Evolutionary conservation across 2,797 vertebrate species (phyloP).

Genomic region (Platyrinchus mystaceus): DNA sequence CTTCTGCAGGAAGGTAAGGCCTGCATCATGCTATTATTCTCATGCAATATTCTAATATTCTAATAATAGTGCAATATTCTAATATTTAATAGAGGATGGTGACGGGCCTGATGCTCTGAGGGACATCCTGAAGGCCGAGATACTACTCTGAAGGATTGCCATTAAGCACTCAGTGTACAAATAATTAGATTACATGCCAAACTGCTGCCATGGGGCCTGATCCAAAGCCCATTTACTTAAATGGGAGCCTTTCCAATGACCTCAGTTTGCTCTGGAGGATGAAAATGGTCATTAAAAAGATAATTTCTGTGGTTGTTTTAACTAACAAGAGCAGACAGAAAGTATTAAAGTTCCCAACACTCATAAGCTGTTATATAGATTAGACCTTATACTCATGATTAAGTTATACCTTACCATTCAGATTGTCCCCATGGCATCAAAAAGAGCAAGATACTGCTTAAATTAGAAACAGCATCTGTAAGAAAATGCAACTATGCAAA

Average conservation of each 20-base stretch:
- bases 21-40: background rate
- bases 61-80: background rate
- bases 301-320: background rate
- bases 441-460: background rate
- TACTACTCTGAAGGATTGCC: background rate
- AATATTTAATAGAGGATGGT: background rate
- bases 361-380: background rate
- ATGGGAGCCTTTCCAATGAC: background rate
- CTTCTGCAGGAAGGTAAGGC: background rate
- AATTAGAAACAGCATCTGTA: background rate
- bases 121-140: background rate
- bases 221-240: background rate
- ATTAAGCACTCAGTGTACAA: background rate
- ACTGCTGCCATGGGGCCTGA: background rate
- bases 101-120: background rate
- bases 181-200: background rate
- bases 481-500: background rate
- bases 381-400: background rate
- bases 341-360: background rate
- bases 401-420: background rate
- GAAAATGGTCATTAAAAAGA: background rate
- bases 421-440: background rate
- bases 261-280: background rate
- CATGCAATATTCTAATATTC: too few species aligned
- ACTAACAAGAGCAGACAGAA: background rate